Evolutionary conservation across 1,140 invertebrate species (phyloP), one percentile per base, ranked within the genome.

Genomic region (Drosophila simulans): DNA sequence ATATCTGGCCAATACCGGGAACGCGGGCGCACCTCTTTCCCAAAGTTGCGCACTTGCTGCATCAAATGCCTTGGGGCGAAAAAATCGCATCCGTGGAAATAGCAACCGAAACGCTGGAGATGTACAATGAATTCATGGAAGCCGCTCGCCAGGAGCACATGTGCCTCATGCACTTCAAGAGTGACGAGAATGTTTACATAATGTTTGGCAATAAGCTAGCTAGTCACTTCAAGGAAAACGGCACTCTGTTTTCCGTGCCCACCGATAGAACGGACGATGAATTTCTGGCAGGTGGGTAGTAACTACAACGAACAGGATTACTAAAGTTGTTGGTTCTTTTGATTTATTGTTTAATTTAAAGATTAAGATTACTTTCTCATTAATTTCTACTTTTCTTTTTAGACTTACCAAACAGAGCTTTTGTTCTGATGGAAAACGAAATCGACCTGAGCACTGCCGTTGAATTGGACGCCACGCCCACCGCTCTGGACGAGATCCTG

Each of bases 131-230:
- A 3, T 92, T 92, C 40, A 91, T 91, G 86, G 90, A 92, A 40
- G 90, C 91, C 1, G 85, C 83, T 5, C 66, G 89, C 0, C 68
- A 80, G 11, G 90, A 92, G 53, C 84, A 91, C 22, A 91, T 92
- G 85, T 92, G 91, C 22, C 69, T 92, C 1, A 92, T 92, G 91
- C 91, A 92, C 65, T 92, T 92, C 45, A 91, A 91, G 42, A 91
- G 86, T 40, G 72, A 82, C 1, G 77, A 86, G 22, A 92, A 92
- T 27, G 79, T 92, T 4, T 92, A 92, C 37, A 91, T 92, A 31
- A 8, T 92, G 0, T 88, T 92, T 46, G 91, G 91, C 40, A 90
- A 92, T 15, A 92, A 89, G 51, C 74, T 92, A 73, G 71, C 77
- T 27, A 81, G 62, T 12, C 73, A 92, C 40, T 92, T 92, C 17